These are phyloP conservation scores for Bellardia pandia DNA, from an alignment of 2,888 invertebrate genomes.

Conservation along the genomic window DNA sequence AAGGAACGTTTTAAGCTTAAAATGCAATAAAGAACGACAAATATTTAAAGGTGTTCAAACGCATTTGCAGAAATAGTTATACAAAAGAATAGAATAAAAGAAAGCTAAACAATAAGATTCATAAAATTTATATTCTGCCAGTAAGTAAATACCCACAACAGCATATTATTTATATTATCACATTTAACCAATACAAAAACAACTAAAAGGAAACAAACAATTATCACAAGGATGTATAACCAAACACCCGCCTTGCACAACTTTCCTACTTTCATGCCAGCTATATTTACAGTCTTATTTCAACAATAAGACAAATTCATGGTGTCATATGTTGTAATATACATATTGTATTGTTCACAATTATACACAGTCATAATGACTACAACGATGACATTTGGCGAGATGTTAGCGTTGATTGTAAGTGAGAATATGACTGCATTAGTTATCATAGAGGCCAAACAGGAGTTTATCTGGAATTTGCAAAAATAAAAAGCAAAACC, in stretches of 20 bases:
- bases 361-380: slow-evolving; percentile 11
- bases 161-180: neutral
- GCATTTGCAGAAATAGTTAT: slow-evolving; percentile 5
- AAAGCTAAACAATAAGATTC: slow-evolving; percentile 23
- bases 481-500: neutral
- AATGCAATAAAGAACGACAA: slow-evolving; percentile 18
- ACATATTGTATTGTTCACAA: neutral
- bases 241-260: too few species aligned
- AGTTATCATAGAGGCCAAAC: neutral
- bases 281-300: neutral
- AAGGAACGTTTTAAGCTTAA: neutral
- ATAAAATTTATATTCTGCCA: slow-evolving; percentile 47
- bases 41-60: slow-evolving; percentile 44
- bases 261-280: neutral
- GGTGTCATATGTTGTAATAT: neutral
- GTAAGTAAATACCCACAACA: slow-evolving; percentile 12
- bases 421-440: neutral
- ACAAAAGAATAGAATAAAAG: neutral
- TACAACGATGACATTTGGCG: neutral
- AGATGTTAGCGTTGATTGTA: neutral
- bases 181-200: neutral
- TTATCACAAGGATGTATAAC: slow-evolving; percentile 44
- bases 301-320: neutral
- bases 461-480: slow-evolving; percentile 10
- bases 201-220: slow-evolving; percentile 54